These are phyloP conservation scores for Spodoptera littoralis DNA, from an alignment of 2,888 invertebrate species.

Conservation along the genomic window DNA sequence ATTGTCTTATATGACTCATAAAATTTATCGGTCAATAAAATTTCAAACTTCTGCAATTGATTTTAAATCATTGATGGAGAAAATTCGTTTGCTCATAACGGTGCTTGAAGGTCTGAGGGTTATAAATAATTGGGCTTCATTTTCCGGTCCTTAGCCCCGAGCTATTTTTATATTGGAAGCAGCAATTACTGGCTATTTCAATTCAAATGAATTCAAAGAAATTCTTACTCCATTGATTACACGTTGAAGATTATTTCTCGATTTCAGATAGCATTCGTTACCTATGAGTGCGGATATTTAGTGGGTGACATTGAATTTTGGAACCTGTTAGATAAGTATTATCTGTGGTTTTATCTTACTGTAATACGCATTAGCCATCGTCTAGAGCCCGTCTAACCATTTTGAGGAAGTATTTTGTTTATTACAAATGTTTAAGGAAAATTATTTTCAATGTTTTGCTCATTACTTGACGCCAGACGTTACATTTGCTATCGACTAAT, in stretches of 20 bases:
- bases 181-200: conserved; percentile 1
- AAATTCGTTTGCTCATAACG: background rate
- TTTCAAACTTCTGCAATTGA: too few species aligned
- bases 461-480: background rate
- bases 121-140: conserved; percentile 26
- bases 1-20: too few species aligned
- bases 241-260: background rate
- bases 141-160: conserved; percentile 6
- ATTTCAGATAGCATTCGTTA: conserved; percentile 9
- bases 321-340: conserved; percentile 30
- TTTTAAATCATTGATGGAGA: background rate
- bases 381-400: conserved; percentile 43
- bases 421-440: conserved; percentile 13
- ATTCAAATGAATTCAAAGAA: conserved; percentile 5
- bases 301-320: conserved; percentile 37
- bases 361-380: conserved; percentile 29
- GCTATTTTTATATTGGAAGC: conserved; percentile 6
- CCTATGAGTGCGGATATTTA: conserved; percentile 15
- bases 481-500: background rate
- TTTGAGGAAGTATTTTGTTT: conserved; percentile 21
- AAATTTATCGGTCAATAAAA: too few species aligned
- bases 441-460: background rate
- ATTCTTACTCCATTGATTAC: conserved; percentile 9
- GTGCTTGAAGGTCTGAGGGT: conserved; percentile 11
- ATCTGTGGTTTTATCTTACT: conserved; percentile 32